Base-by-base conservation (phyloP, 2,888 invertebrate genomes). In the Philereme transversata region DNA sequence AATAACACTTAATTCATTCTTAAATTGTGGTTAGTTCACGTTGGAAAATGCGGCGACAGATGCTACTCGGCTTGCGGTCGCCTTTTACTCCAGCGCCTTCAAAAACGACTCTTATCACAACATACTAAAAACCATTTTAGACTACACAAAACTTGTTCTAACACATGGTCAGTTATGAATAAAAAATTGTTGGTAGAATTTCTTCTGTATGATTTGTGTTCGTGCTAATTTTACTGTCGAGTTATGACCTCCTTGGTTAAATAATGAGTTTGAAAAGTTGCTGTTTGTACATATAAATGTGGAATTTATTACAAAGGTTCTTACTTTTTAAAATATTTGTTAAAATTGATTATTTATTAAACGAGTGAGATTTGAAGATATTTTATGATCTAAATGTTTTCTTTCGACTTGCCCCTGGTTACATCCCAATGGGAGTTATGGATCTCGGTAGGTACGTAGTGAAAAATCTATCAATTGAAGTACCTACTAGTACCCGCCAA, bases 31-130 rank as follows among this genome's bases (percentile, higher is more conserved):
- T 83, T 79, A 76, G 75, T 77, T 76, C 73, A 72, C 75, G 81
- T 71, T 77, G 82, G 81, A 69, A 76, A 70, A 74, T 68, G 76
- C 74, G 75, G 76, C 82, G 83, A 82, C 86, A 86, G 83, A 83
- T 85, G 86, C 78, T 75, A 66, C 78, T 81, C 73, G 82, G 82
- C 75, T 74, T 83, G 84, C 74, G 83, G 84, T 80, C 64, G 69
- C 70, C 51, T 63, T 60, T 62, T 61, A 62, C 64, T 62, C 62
- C 51, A 64, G 69, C 69, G 64, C 67, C 56, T 56, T 58, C 53
- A 65, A 71, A 64, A 70, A 60, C 44, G 63, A 55, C 5, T 68
- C 69, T 59, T 75, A 71, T 65, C 56, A 33, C 63, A 11, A 49
- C 5, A n/a, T 0, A 4, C 10, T 71, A 77, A 72, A 70, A 70